These are phyloP conservation scores for Polymixis lichenea DNA, from an alignment of 2,888 invertebrate genomes.

Conservation along the genomic window DNA sequence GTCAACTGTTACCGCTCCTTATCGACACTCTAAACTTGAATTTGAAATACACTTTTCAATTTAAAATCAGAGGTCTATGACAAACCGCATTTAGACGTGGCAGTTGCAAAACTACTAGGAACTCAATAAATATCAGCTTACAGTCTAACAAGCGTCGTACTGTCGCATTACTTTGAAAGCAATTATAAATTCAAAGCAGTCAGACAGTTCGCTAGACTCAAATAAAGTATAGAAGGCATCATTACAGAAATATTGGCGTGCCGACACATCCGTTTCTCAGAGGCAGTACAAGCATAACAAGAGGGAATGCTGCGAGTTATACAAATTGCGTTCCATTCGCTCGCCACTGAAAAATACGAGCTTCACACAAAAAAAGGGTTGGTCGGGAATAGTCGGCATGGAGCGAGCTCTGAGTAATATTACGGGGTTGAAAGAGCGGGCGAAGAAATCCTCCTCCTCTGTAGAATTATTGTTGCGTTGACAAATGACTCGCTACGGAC, in stretches of 20 bases:
- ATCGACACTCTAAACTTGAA: conserved; percentile 55
- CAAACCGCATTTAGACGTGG: neutral
- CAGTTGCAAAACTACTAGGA: neutral
- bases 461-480: conserved; percentile 76
- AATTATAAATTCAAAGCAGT: conserved; percentile 31
- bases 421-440: conserved; percentile 75
- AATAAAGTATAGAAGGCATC: conserved; percentile 46
- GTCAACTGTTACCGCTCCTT: conserved; percentile 62
- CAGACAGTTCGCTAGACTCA: conserved; percentile 9
- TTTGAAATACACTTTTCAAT: conserved; percentile 45
- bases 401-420: conserved; percentile 76
- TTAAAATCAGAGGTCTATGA: conserved; percentile 22
- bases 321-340: conserved; percentile 84
- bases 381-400: conserved; percentile 66
- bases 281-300: conserved; percentile 56
- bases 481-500: conserved; percentile 74
- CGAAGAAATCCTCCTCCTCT: conserved; percentile 70
- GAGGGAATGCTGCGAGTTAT: conserved; percentile 70
- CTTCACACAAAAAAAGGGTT: conserved; percentile 79
- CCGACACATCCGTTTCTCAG: conserved; percentile 56
- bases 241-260: conserved; percentile 55
- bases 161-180: conserved; percentile 4
- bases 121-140: conserved; percentile 7
- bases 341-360: conserved; percentile 81
- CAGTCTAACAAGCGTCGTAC: neutral